Conservation (phyloP, 2,113 vertebrate genomes). For the Gallinago paraguaiae region DNA sequence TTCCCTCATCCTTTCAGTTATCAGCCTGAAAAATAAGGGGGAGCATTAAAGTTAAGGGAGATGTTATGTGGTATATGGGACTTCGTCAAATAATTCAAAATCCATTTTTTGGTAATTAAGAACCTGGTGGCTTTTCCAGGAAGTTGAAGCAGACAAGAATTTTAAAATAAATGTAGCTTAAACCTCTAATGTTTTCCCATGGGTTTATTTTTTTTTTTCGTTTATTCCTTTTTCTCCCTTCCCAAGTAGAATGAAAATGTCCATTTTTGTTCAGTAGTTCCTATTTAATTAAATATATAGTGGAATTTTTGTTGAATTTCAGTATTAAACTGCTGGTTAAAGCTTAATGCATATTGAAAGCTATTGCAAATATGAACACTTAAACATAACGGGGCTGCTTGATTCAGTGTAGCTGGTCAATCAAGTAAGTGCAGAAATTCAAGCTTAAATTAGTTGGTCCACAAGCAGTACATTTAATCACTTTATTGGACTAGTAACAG, state of each 20-base stretch:
- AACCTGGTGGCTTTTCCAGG: background rate
- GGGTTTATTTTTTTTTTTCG: background rate
- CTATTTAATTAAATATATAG: background rate
- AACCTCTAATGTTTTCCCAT: background rate
- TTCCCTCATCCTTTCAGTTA: fast-evolving
- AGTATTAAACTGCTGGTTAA: background rate
- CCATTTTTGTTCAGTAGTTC: background rate
- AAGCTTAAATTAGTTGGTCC: background rate
- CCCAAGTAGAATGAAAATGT: background rate
- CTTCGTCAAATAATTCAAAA: background rate
- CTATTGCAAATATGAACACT: background rate
- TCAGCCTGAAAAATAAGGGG: background rate
- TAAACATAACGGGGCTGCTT: background rate
- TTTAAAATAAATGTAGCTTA: background rate
- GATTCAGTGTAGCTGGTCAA: background rate
- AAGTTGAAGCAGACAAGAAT: background rate
- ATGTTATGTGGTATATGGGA: background rate
- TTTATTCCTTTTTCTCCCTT: fast-evolving
- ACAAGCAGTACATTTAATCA: background rate
- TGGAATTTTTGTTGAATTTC: background rate
- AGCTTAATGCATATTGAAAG: background rate
- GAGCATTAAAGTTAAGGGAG: background rate
- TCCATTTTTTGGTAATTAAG: background rate
- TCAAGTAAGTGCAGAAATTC: background rate
- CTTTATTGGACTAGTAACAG: background rate